Percentiles rank a stretch among this genome's conserved stretches.
phyloP scores from a whole-genome alignment of 2,797 vertebrate genomes.

The Carduelis carduelis region DNA sequence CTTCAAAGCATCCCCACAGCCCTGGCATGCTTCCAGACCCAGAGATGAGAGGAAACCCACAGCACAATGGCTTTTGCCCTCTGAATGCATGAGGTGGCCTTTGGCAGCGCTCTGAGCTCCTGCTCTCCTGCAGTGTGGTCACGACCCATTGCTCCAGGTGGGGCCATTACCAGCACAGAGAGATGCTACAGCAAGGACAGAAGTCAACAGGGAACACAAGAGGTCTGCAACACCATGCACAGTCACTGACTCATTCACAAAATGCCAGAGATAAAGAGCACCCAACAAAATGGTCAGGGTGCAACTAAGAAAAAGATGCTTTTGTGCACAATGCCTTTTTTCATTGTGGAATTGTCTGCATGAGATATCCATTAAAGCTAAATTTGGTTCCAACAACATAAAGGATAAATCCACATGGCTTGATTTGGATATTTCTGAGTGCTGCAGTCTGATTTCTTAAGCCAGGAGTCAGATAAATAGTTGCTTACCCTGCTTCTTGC shows the following conservation, averaged over 20 bases:
- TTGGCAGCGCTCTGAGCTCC: neutral
- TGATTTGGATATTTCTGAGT: neutral
- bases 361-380: neutral
- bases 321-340: neutral
- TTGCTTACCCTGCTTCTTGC: neutral
- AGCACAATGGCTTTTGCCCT: neutral
- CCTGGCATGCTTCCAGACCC: neutral
- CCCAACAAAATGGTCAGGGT: neutral
- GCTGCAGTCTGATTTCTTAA: neutral
- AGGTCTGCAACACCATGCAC: neutral
- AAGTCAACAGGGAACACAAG: neutral
- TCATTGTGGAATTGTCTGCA: neutral
- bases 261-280: neutral
- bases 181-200: neutral
- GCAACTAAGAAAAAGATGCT: neutral
- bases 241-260: neutral
- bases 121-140: neutral
- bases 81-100: neutral
- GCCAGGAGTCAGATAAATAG: neutral
- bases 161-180: neutral
- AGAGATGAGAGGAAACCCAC: neutral
- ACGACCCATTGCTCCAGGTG: accelerated
- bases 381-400: neutral
- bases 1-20: neutral
- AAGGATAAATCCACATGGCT: neutral